These are phyloP conservation scores for Agrilus cyanescens DNA, from an alignment of 2,888 invertebrate species.

Conservation along the genomic window DNA sequence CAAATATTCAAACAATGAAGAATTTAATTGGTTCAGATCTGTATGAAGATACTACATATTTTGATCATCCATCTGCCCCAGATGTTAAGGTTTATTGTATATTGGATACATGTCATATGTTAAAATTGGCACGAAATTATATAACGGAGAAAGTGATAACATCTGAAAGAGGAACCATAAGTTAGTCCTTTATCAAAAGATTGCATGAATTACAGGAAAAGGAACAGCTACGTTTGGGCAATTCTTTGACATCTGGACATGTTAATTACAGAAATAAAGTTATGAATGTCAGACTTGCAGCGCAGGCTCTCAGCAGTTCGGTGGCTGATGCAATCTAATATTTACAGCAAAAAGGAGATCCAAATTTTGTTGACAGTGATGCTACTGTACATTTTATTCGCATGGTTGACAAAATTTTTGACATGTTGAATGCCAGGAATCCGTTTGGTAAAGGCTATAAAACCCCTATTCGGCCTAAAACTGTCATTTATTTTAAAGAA, in stretches of 20 bases:
- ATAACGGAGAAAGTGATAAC: neutral
- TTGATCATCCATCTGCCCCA: neutral
- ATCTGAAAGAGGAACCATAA: too few relatives aligned
- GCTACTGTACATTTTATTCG: conserved; percentile 1
- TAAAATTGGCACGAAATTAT: conserved; percentile 3
- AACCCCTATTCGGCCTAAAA: conserved; percentile 5
- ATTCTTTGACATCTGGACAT: neutral
- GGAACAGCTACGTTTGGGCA: neutral
- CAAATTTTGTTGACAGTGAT: neutral
- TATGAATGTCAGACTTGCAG: conserved; percentile 6
- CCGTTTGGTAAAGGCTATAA: conserved; percentile 7
- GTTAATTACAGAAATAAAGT: conserved; percentile 6
- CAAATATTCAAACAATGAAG: conserved; percentile 6
- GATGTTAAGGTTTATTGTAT: neutral
- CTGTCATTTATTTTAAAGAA: too few relatives aligned
- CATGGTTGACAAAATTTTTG: conserved; percentile 1
- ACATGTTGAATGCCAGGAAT: conserved; percentile 1
- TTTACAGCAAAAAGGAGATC: neutral
- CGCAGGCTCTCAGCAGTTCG: conserved; percentile 3
- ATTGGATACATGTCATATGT: conserved; percentile 1
- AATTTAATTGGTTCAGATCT: conserved; percentile 3
- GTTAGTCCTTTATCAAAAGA: too few relatives aligned
- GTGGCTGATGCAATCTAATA: conserved; percentile 5
- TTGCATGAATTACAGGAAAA: neutral
- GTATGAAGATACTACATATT: too few relatives aligned